Evolutionary conservation across 2,888 invertebrate genomes (phyloP).

Genomic region (Eupithecia exiguata): DNA sequence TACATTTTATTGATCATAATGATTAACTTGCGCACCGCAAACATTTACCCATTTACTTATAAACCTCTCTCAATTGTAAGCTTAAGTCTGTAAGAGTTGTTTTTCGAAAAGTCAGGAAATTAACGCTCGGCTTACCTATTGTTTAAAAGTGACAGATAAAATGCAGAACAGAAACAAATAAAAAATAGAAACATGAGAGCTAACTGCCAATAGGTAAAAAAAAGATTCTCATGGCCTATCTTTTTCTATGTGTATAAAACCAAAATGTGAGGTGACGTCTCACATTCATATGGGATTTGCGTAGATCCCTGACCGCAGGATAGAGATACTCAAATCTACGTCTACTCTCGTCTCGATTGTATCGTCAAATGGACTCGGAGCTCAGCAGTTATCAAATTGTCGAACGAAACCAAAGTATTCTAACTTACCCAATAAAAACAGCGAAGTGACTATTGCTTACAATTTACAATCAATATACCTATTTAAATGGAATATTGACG

Average conservation of each 20-base stretch:
- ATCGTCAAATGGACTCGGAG: too few relatives aligned
- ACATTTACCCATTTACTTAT: neutral
- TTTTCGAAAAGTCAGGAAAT: neutral
- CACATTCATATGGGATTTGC: too few relatives aligned
- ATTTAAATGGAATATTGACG: neutral
- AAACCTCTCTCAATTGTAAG: neutral
- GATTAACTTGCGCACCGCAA: neutral
- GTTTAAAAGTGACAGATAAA: neutral
- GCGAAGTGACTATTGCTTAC: neutral
- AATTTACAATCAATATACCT: neutral
- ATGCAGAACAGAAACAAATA: too few relatives aligned
- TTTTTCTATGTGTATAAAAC: too few relatives aligned
- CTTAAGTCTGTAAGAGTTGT: neutral
- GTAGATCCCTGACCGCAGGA: too few relatives aligned
- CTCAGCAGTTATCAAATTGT: neutral
- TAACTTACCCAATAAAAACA: neutral
- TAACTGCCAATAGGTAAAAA: too few relatives aligned
- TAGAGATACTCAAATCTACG: too few relatives aligned
- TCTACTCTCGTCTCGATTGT: too few relatives aligned
- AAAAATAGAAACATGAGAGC: too few relatives aligned
- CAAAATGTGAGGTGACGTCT: too few relatives aligned
- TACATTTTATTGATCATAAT: neutral
- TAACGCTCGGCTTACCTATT: neutral
- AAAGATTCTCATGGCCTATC: too few relatives aligned
- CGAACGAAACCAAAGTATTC: neutral